A percentile compares a stretch with the other conserved stretches of the same genome.
Evolutionary conservation across 2,113 vertebrate genomes (phyloP).

Genomic region (Fulica atra): DNA sequence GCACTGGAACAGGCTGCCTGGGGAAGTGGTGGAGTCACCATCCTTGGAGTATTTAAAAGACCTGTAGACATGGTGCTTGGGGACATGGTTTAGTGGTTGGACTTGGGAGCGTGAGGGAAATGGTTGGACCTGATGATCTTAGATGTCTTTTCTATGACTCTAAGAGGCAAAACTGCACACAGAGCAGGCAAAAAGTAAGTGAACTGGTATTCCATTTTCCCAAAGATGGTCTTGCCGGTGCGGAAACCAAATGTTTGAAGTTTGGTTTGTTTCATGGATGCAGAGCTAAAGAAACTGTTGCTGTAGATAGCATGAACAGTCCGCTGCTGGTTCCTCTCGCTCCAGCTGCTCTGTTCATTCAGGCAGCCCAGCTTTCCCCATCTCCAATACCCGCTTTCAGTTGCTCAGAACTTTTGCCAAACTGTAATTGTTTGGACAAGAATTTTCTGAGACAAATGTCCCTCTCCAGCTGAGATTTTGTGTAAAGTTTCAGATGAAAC

Average conservation of each 20-base stretch:
- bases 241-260: neutral
- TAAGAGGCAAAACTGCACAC: neutral
- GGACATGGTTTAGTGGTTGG: too few species aligned
- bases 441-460: neutral
- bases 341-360: neutral
- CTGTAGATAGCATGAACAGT: neutral
- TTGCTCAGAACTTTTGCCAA: constrained; percentile 29
- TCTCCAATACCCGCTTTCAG: neutral
- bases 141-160: too few species aligned
- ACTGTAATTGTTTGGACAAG: neutral
- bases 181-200: neutral
- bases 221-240: neutral
- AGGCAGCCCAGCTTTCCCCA: neutral
- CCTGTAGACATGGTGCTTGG: too few species aligned
- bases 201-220: neutral
- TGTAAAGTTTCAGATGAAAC: neutral
- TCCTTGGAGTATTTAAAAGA: too few species aligned
- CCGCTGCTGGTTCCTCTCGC: neutral
- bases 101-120: too few species aligned
- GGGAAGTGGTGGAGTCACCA: too few species aligned
- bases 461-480: neutral
- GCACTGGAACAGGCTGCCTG: too few species aligned
- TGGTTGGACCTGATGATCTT: too few species aligned
- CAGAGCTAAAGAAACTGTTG: neutral
- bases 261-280: neutral